These are phyloP conservation scores for Sebastes hopkinsi DNA, from an alignment of 2,797 vertebrate species.

Conservation along the genomic window DNA sequence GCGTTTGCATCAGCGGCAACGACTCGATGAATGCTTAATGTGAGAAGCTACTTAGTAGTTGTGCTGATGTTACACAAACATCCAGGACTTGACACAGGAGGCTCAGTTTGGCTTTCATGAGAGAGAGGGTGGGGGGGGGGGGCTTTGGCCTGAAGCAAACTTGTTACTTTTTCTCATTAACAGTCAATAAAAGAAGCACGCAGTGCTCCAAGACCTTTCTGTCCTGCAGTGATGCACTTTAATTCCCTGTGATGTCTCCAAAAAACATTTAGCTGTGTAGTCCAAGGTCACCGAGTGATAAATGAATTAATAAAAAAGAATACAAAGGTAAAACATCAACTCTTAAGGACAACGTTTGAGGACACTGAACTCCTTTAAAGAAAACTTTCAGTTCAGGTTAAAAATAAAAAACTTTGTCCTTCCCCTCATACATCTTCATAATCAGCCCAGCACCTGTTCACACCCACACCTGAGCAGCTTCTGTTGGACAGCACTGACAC, in stretches of 20 bases:
- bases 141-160: constrained; percentile 29
- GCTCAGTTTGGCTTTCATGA: neutral
- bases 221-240: constrained; percentile 24
- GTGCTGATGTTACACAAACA: constrained; percentile 64
- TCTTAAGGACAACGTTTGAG: neutral
- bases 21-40: constrained; percentile 55
- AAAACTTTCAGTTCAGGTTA: neutral
- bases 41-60: constrained; percentile 27
- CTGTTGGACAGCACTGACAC: constrained; percentile 58
- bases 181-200: constrained; percentile 34
- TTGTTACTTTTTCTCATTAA: constrained; percentile 45
- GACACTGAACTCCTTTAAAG: neutral
- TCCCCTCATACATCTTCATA: neutral
- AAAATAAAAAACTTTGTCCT: neutral
- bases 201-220: neutral
- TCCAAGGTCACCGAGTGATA: neutral
- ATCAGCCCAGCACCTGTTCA: neutral
- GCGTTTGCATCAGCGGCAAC: constrained; percentile 31
- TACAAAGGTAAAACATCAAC: neutral
- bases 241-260: constrained; percentile 13
- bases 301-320: neutral
- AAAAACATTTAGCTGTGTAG: neutral
- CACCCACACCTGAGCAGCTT: neutral
- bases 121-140: no score
- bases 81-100: constrained; percentile 25